Evolutionary conservation across 92 coral and sea anemone genomes (phyloP), one percentile per base, ranked within the genome.

Genomic region (Plumapathes pennacea): DNA sequence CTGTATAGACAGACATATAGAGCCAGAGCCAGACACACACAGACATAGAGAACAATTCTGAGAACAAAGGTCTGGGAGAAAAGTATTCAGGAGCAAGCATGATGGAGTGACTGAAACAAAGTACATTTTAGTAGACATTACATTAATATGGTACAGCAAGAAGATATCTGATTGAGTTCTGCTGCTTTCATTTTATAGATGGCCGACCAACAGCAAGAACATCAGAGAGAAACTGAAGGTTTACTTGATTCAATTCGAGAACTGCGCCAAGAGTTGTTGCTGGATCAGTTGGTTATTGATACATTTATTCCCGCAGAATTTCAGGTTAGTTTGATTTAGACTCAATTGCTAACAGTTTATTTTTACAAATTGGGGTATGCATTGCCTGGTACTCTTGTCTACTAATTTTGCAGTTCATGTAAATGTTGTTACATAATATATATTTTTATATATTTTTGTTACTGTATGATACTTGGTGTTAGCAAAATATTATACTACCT

Each of bases 201-300:
- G 98, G 95, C 98, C 17, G 98, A 92, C 57, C 91, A 88, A 44
- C 94, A 84, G 38, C 94, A 92, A 41, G 98, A 92, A 25, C 96
- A 92, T 58, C 98, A 88, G 63, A 66, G 98, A n/a, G 98, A 92
- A 69, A 84, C 89, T 14, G 98, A 92, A 66, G 98, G 96, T 3
- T 64, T 92, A 50, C 60, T 92, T 46, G 98, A 92, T 36, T 88
- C 83, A 48, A 92, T 92, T 59, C 53, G 98, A 52, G 98, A 92
- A 73, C 84, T 92, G 24, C 80, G 89, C 40, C 80, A 79, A 45
- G 98, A 92, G 57, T 74, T 88, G 5, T 89, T 80, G 49, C 63
- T 83, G 17, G 89, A 92, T 44, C 62, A 84, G 2, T 39, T 88
- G 72, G 71, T 92, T 23, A 84, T 81, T n/a, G 98, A 92, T 50